phyloP scores from a whole-genome alignment of 1,140 invertebrate genomes.

The Latrodectus geometricus region DNA sequence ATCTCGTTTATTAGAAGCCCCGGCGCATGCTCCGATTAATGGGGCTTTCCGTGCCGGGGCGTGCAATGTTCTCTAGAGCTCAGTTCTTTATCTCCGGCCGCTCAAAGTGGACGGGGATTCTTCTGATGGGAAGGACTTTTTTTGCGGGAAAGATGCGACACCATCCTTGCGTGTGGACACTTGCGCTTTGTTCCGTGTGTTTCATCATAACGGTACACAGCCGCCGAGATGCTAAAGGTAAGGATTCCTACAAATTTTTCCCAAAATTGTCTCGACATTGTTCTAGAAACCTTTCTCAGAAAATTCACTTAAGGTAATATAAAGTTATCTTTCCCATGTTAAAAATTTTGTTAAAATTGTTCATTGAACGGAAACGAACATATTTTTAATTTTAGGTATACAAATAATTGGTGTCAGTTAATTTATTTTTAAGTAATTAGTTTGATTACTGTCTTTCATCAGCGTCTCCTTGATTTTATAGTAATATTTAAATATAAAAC shows the following conservation, averaged over 20 bases:
- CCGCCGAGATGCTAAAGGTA: slow-evolving; percentile 32
- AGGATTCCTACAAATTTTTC: background rate
- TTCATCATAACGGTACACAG: slow-evolving; percentile 3
- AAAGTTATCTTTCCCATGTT: too few relatives aligned
- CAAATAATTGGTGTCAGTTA: too few relatives aligned
- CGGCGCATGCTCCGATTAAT: slow-evolving; percentile 24
- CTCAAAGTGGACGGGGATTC: slow-evolving; percentile 14
- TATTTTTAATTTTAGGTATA: too few relatives aligned
- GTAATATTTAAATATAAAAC: too few relatives aligned
- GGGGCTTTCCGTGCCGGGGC: slow-evolving; percentile 22
- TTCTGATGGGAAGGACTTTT: slow-evolving; percentile 8
- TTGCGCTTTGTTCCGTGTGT: slow-evolving; percentile 10
- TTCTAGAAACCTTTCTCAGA: too few relatives aligned
- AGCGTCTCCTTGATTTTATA: too few relatives aligned
- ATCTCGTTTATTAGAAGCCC: slow-evolving; percentile 20
- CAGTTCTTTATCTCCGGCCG: slow-evolving; percentile 33
- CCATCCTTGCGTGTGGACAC: slow-evolving; percentile 2
- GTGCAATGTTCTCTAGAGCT: background rate
- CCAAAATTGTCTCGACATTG: too few relatives aligned
- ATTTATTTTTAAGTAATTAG: too few relatives aligned
- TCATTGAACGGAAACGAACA: too few relatives aligned
- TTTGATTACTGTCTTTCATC: too few relatives aligned
- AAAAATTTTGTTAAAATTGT: too few relatives aligned
- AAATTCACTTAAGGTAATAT: too few relatives aligned
- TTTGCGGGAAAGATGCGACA: slow-evolving; percentile 5